Percentiles rank a stretch among this genome's conserved stretches.
Evolutionary conservation across 2,113 vertebrate species (phyloP).

Genomic region (Myiagra hebetior): DNA sequence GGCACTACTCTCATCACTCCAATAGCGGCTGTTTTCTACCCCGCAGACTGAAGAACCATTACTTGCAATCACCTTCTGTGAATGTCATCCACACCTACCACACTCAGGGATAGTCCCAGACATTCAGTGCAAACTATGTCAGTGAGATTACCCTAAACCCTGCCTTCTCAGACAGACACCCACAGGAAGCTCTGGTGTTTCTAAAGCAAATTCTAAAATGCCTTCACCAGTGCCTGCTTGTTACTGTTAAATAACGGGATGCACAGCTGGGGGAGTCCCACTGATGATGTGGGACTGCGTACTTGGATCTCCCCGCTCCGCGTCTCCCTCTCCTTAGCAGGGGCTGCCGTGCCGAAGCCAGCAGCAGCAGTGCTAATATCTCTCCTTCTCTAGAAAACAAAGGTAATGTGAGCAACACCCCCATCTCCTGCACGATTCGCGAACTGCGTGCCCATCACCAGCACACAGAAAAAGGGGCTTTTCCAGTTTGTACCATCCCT

Average conservation of each 20-base stretch:
- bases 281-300: not conserved
- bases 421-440: conserved; percentile 49
- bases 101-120: not conserved
- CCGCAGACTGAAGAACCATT: not conserved
- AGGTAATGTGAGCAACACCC: conserved; percentile 52
- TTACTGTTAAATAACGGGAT: not conserved
- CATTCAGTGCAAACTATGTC: not conserved
- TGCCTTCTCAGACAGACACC: not conserved
- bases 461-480: not conserved
- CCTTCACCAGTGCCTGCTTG: not conserved
- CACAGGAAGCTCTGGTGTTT: not conserved
- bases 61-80: not conserved
- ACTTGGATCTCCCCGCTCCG: accelerated
- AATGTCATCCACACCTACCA: not conserved
- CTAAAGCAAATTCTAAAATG: not conserved
- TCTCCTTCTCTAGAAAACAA: not conserved
- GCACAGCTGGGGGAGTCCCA: not conserved
- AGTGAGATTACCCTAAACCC: not conserved
- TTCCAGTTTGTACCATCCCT: not conserved
- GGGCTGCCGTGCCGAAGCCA: not conserved
- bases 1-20: not conserved
- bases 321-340: not conserved
- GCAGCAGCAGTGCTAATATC: not conserved
- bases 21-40: not conserved
- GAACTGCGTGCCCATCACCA: conserved; percentile 37